These are phyloP conservation scores for Lasioglossum baleicum DNA, from an alignment of 1,140 invertebrate species.

Conservation along the genomic window DNA sequence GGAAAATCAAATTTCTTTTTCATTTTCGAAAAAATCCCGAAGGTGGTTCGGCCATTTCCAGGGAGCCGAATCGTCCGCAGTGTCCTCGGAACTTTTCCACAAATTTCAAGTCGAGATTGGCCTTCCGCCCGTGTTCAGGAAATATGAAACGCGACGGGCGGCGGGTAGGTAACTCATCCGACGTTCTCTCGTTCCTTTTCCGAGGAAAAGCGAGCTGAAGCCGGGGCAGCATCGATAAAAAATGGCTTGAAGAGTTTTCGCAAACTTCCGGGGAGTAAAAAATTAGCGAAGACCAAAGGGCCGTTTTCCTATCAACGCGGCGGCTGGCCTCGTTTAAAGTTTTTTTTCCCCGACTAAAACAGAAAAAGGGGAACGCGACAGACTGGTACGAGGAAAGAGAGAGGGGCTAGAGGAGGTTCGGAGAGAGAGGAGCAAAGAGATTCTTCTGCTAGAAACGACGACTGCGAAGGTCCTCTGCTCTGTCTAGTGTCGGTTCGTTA, in stretches of 20 bases:
- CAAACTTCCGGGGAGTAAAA: neutral
- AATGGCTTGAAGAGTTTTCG: slow-evolving; percentile 1
- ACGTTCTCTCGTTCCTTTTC: neutral
- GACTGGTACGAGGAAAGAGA: too few relatives aligned
- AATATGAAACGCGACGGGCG: slow-evolving; percentile 15
- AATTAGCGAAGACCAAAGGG: slow-evolving; percentile 1
- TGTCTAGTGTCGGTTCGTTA: neutral
- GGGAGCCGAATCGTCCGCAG: neutral
- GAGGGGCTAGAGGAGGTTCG: too few relatives aligned
- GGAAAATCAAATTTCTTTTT: neutral
- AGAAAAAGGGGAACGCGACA: too few relatives aligned
- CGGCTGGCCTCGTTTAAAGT: neutral
- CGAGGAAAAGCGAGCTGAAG: neutral
- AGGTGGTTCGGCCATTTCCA: too few relatives aligned
- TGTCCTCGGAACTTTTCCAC: neutral
- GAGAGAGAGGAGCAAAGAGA: neutral
- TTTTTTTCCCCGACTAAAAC: neutral
- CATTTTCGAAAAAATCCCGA: neutral
- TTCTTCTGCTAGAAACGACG: neutral
- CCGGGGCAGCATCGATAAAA: neutral
- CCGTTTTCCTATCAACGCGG: neutral
- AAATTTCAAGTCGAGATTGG: slow-evolving; percentile 1
- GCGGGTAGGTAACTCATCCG: neutral
- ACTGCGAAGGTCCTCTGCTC: neutral
- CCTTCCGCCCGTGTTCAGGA: neutral